phyloP scores from a whole-genome alignment of 37 sponge, comb jelly and placozoan species.

The Spongia lamella region DNA sequence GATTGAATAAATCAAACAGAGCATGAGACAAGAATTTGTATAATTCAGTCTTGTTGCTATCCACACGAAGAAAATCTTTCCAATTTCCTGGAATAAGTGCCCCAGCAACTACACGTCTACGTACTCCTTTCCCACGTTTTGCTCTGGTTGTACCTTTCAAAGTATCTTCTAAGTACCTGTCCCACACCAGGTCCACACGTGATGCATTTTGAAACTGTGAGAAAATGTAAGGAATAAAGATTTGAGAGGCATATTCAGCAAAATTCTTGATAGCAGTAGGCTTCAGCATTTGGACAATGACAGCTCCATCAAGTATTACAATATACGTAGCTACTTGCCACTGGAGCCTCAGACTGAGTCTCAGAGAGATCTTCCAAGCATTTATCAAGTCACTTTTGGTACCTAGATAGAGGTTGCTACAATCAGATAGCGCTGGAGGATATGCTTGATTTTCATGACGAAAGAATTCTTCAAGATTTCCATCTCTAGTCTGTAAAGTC shows the following conservation, averaged over 20 bases:
- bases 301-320: constrained; percentile 46
- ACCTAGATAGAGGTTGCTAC: constrained; percentile 23
- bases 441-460: too few relatives aligned
- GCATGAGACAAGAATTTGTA: constrained; percentile 1
- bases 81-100: constrained; percentile 33
- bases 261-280: constrained; percentile 30
- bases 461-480: constrained; percentile 27
- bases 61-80: not conserved
- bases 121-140: constrained; percentile 41
- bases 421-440: constrained; percentile 22
- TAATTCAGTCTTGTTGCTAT: constrained; percentile 12
- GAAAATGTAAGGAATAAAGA: constrained; percentile 35
- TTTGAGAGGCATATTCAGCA: constrained; percentile 25
- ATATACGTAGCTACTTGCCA: too few relatives aligned
- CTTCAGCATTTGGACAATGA: constrained; percentile 38
- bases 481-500: constrained; percentile 26
- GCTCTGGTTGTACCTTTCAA: constrained; percentile 29
- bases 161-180: too few relatives aligned
- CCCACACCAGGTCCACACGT: constrained; percentile 45
- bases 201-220: constrained; percentile 27
- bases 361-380: constrained; percentile 21
- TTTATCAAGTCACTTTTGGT: constrained; percentile 40
- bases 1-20: not conserved
- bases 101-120: constrained; percentile 16
- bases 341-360: constrained; percentile 31